Evolutionary conservation across 2,113 vertebrate genomes (phyloP), one percentile per base, ranked within the genome.

Genomic region (Nothoprocta pentlandii): DNA sequence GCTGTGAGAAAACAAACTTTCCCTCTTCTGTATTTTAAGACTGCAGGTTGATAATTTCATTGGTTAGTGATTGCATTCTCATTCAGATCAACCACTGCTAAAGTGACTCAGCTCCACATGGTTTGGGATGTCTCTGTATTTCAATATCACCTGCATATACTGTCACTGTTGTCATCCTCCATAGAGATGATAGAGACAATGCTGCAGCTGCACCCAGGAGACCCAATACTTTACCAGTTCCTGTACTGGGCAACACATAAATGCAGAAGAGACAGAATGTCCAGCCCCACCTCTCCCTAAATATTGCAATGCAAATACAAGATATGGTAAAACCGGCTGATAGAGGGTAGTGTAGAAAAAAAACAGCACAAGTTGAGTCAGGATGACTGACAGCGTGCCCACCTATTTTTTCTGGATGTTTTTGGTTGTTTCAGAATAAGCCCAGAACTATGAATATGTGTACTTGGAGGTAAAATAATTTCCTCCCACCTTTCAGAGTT

Each of bases 321-420:
- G 26, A 85, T 0, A 0, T 19, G 68, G 19, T 49, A 78, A 85
- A 90, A 53, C n/a, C 91, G 66, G 61, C 44, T 41, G 51, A 62
- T 19, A 83, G 56, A 84, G 34, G 32, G 28, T 84, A 87, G 41
- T 20, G 42, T 58, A 56, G 66, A 95, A 93, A 75, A 80, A 56
- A 92, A 66, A 39, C 79, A 90, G 56, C 30, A 26, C 34, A 58
- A 44, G 23, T 20, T 86, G 73, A 94, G 53, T 91, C 87, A 95
- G 56, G 7, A 13, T 75, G 69, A 84, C 86, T 94, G 85, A 95
- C 64, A 71, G 80, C 1, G 0, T 85, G 74, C 69, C 68, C 47
- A 84, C 66, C 56, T 84, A 36, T 80, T 90, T 84, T n/a, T 94
- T 95, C 85, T 93, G 77, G 69, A 90, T 92, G 28, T 86, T 93